Evolutionary conservation across 2,797 vertebrate species (phyloP).

Genomic region (Pampus argenteus): DNA sequence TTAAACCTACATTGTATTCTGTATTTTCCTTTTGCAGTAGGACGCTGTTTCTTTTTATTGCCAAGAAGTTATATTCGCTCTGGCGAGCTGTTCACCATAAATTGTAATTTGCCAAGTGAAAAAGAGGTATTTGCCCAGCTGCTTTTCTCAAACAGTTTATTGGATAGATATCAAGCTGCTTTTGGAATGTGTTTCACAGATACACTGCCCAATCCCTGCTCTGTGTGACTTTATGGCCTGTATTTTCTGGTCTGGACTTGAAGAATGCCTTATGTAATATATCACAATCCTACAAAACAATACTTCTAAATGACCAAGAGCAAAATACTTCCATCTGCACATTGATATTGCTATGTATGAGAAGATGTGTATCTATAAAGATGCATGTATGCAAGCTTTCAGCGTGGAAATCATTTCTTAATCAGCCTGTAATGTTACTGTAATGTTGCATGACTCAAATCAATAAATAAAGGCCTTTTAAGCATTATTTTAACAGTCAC

Average conservation of each 20-base stretch:
- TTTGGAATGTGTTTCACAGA: conserved; percentile 63
- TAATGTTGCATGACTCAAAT: conserved; percentile 19
- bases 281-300: conserved; percentile 49
- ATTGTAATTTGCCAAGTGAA: conserved; percentile 61
- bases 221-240: conserved; percentile 44
- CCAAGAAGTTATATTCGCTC: conserved; percentile 42
- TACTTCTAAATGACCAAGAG: conserved; percentile 47
- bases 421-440: conserved; percentile 11
- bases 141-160: conserved; percentile 62
- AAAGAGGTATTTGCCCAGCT: conserved; percentile 57
- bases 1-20: conserved; percentile 36
- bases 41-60: conserved; percentile 49
- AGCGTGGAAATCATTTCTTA: conserved; percentile 21
- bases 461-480: conserved; percentile 3
- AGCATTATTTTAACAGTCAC: conserved; percentile 17
- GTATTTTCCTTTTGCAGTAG: conserved; percentile 52
- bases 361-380: conserved; percentile 21
- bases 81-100: conserved; percentile 49
- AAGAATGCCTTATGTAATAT: conserved; percentile 66
- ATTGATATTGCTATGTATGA: conserved; percentile 32
- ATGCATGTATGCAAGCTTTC: conserved; percentile 36
- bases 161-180: conserved; percentile 59
- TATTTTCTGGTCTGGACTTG: conserved; percentile 50
- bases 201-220: conserved; percentile 29
- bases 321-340: conserved; percentile 68